A percentile compares a stretch with the other conserved stretches of the same genome.
phyloP scores from a whole-genome alignment of 2,797 vertebrate genomes.

The Lutjanus campechanus region DNA sequence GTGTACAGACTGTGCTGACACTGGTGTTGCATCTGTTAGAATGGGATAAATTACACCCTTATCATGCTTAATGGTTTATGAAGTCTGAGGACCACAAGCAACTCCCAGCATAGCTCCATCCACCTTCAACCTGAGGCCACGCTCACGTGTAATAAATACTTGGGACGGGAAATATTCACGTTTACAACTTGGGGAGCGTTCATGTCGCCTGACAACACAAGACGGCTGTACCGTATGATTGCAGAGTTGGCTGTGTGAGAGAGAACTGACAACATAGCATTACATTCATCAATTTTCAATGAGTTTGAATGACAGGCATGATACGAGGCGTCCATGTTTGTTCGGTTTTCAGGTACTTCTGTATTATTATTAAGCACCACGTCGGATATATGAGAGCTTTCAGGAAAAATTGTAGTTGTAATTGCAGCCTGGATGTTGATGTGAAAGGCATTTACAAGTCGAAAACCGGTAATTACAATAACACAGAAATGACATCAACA shows the following conservation, averaged over 20 bases:
- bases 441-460: background rate
- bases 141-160: background rate
- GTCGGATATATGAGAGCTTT: background rate
- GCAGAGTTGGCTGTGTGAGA: background rate
- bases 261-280: slow-evolving; percentile 10
- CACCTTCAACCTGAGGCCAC: background rate
- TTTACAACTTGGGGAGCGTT: background rate
- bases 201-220: background rate
- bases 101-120: background rate
- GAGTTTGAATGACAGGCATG: slow-evolving; percentile 6
- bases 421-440: slow-evolving; percentile 1
- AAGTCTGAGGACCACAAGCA: background rate
- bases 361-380: background rate
- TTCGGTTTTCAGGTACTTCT: background rate
- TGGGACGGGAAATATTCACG: background rate
- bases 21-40: background rate
- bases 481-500: background rate
- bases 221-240: background rate
- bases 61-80: background rate
- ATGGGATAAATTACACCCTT: background rate
- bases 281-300: background rate
- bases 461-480: slow-evolving; percentile 15
- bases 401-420: background rate
- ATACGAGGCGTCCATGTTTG: background rate
- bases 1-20: background rate